Percentiles rank a stretch among this genome's conserved stretches.
phyloP scores from a whole-genome alignment of 2,113 vertebrate genomes.

The Raja brachyura region DNA sequence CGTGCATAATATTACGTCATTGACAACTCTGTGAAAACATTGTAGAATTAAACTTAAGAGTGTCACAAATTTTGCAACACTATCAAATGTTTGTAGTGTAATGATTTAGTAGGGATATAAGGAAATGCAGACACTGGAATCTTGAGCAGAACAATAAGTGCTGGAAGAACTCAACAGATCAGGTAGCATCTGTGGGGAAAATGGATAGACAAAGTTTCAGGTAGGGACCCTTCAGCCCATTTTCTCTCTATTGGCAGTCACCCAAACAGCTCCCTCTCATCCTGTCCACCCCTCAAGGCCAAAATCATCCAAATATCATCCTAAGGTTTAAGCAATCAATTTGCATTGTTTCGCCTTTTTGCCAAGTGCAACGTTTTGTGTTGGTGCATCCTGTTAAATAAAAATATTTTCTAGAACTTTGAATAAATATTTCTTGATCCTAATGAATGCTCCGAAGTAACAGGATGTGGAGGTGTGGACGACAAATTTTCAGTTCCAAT shows the following conservation, averaged over 20 bases:
- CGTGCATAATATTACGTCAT: background rate
- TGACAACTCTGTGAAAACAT: background rate
- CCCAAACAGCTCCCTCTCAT: background rate
- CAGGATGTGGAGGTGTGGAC: background rate
- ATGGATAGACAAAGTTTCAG: background rate
- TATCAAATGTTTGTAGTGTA: background rate
- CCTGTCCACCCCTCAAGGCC: background rate
- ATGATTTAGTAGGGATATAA: background rate
- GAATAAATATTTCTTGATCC: too few relatives aligned
- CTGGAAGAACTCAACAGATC: too few relatives aligned
- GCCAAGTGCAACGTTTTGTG: background rate
- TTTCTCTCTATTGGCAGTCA: background rate
- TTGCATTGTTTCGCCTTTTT: background rate
- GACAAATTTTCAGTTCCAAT: background rate
- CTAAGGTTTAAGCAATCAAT: background rate
- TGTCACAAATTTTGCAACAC: background rate
- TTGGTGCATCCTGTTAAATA: background rate
- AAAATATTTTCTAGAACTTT: background rate
- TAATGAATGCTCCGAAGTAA: background rate
- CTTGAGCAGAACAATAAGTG: too few relatives aligned
- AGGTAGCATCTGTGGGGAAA: too few relatives aligned
- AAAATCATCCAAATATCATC: background rate
- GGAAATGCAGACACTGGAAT: too few relatives aligned
- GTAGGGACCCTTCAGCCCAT: background rate
- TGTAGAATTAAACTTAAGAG: background rate